Conservation (phyloP, 2,888 invertebrate genomes). For the Dynastes tityus region DNA sequence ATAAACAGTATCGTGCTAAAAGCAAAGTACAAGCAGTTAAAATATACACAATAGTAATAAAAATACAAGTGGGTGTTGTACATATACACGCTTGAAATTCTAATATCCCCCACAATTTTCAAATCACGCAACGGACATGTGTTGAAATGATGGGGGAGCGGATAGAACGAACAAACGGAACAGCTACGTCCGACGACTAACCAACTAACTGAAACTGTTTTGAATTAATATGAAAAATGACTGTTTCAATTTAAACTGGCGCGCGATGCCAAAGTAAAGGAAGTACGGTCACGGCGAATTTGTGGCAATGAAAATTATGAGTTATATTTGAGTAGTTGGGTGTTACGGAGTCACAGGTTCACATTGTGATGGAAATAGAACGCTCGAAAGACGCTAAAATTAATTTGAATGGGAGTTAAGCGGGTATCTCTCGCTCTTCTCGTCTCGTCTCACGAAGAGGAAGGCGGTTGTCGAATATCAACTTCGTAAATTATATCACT, state of each 20-base stretch:
- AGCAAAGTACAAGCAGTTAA: not conserved
- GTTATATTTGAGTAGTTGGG: conserved; percentile 60
- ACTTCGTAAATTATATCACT: conserved; percentile 52
- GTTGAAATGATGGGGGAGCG: conserved; percentile 20
- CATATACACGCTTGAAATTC: conserved; percentile 11
- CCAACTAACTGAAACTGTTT: conserved; percentile 54
- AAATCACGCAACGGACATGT: conserved; percentile 37
- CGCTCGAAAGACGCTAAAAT: conserved; percentile 53
- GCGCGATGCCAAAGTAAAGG: conserved; percentile 59
- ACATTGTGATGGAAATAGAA: conserved; percentile 58
- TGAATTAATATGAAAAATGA: conserved; percentile 67
- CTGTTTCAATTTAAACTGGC: conserved; percentile 62
- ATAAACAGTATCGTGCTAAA: conserved; percentile 6
- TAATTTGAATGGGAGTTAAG: conserved; percentile 48
- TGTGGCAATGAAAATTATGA: conserved; percentile 62
- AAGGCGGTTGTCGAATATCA: conserved; percentile 56
- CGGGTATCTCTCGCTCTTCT: conserved; percentile 28
- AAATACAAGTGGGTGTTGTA: not conserved
- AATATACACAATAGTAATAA: conserved; percentile 6
- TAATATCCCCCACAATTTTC: conserved; percentile 35
- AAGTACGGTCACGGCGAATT: conserved; percentile 65
- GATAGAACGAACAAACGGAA: not conserved
- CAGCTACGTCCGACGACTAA: conserved; percentile 24
- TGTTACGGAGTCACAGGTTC: conserved; percentile 55
- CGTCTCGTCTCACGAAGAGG: conserved; percentile 11